Evolutionary conservation across 35 echinoderm and acorn worm species (phyloP), one percentile per base, ranked within the genome.

Genomic region (Lytechinus variegatus): DNA sequence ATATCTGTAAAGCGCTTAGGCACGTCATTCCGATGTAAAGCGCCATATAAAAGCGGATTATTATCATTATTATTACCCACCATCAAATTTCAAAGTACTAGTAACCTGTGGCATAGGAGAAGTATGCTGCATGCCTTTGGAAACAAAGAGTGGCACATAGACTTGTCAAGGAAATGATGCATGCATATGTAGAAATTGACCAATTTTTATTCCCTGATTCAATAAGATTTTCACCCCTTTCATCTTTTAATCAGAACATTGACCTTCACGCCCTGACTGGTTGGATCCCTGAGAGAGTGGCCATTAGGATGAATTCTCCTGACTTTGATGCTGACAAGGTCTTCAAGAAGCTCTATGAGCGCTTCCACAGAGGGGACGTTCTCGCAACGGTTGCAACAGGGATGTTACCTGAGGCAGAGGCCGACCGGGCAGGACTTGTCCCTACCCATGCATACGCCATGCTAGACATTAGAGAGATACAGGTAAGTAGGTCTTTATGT

Each of bases 391-490:
- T 99, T 79, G 98, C 98, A 95, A 99, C 98, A 21, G 98, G 98
- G 5, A 53, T 94, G 51, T 95, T 99, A 95, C 96, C 98, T 8
- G 98, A 99, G 27, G 95, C 55, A 6, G 96, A 97, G 9, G 98
- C 96, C 4, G 98, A 99, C 52, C 92, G 98, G 27, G 98, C 98
- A 6, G 98, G 98, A 27, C 95, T 99, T 61, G 98, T 99, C 11
- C 95, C 98, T 4, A 99, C 98, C 61, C 98, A 99, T 95, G 98
- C 98, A 10, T 99, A 99, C 87, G 98, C 98, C 11, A 94, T 99
- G 94, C 95, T 99, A 28, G 98, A 99, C 97, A 96, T 99, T 55
- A 66, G 96, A 95, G 97, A 99, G 54, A 94, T 96, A 66, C 97
- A 95, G 87, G 98, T 97, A 95, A 86, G 16, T 58, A 60, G 88